These are phyloP conservation scores for Todiramphus saurophagus DNA, from an alignment of 2,113 vertebrate genomes.

Conservation along the genomic window DNA sequence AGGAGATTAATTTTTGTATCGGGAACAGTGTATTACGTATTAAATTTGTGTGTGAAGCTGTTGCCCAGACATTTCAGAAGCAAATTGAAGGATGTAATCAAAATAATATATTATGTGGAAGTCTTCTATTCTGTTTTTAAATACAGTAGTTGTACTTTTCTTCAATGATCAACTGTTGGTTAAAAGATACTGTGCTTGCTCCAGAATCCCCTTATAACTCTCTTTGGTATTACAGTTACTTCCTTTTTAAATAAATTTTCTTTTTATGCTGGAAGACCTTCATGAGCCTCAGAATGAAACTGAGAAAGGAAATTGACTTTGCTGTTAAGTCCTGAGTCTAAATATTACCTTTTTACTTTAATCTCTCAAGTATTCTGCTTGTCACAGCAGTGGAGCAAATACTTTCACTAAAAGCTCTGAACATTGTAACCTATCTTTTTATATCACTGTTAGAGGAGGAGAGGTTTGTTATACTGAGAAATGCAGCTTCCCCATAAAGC, in stretches of 20 bases:
- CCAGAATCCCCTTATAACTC: not conserved
- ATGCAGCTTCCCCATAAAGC: not conserved
- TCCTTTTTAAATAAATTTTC: not conserved
- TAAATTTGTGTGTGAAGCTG: not conserved
- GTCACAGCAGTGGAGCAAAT: not conserved
- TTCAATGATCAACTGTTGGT: not conserved
- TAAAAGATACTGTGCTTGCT: not conserved
- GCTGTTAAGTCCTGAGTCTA: not conserved
- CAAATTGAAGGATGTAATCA: not conserved
- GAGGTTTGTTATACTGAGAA: not conserved
- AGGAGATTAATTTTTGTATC: not conserved
- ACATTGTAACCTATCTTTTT: not conserved
- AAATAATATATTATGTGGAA: not conserved
- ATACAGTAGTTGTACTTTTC: not conserved
- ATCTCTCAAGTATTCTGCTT: not conserved
- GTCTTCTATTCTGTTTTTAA: not conserved
- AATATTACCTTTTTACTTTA: not conserved
- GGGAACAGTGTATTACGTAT: not conserved
- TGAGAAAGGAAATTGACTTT: not conserved
- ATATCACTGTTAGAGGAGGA: not conserved
- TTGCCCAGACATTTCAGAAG: not conserved
- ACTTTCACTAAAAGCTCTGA: not conserved
- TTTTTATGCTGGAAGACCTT: not conserved
- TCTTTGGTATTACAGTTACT: constrained; percentile 30
- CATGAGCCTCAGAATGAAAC: not conserved